A percentile compares a stretch with the other conserved stretches of the same genome.
phyloP scores from a whole-genome alignment of 92 coral and sea anemone species.

The Montipora capitata region DNA sequence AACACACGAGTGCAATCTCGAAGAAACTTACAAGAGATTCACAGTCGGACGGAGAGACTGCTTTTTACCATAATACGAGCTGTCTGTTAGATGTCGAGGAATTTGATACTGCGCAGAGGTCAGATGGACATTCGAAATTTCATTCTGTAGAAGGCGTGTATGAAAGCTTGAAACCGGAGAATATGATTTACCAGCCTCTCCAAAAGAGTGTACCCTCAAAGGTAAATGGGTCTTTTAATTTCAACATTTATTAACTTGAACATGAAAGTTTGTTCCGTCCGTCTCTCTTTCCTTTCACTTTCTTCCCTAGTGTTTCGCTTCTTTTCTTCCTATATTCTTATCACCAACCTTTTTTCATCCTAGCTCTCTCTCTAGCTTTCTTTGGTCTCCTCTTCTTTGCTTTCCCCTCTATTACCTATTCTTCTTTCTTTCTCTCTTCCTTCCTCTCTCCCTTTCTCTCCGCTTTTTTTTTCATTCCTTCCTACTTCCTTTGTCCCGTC shows the following conservation, averaged over 20 bases:
- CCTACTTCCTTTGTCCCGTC: background rate
- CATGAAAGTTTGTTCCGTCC: background rate
- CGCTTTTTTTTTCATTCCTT: background rate
- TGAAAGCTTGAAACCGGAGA: conserved; percentile 35
- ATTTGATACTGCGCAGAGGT: background rate
- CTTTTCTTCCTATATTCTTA: too few species aligned
- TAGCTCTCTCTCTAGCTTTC: too few species aligned
- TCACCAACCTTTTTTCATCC: too few species aligned
- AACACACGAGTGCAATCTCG: background rate
- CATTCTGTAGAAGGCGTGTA: background rate
- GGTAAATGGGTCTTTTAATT: background rate
- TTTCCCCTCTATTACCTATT: background rate
- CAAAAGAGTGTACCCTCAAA: background rate
- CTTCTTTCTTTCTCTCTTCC: background rate
- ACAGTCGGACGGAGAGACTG: conserved; percentile 7
- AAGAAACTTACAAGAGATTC: background rate
- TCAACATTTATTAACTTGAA: too few species aligned
- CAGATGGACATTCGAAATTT: background rate
- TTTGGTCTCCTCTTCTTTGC: background rate
- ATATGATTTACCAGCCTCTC: conserved; percentile 33
- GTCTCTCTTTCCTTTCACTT: background rate
- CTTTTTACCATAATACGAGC: background rate
- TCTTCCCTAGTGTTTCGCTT: too few species aligned
- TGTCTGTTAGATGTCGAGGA: background rate
- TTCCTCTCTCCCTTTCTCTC: background rate